Evolutionary conservation across 1,140 invertebrate genomes (phyloP).

Genomic region (Pinna nobilis): DNA sequence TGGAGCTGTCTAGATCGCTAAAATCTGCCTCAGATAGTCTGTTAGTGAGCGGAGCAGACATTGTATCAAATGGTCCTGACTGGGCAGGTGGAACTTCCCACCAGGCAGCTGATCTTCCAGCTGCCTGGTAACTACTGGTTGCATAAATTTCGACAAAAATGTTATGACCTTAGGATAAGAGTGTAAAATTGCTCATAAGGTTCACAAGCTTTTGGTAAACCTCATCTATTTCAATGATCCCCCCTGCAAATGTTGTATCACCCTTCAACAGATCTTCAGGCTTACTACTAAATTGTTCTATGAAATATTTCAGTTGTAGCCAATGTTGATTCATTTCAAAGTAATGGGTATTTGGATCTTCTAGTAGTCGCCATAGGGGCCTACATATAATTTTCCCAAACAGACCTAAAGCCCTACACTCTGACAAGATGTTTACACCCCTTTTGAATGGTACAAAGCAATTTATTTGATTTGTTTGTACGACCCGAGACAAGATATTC

Average conservation of each 20-base stretch:
- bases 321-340: too few relatives aligned
- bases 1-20: neutral
- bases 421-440: too few relatives aligned
- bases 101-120: neutral
- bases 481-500: too few relatives aligned
- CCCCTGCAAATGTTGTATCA: neutral
- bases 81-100: neutral
- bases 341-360: too few relatives aligned
- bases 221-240: neutral
- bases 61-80: neutral
- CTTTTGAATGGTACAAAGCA: too few relatives aligned
- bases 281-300: too few relatives aligned
- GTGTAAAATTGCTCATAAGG: neutral
- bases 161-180: neutral
- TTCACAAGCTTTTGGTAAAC: constrained; percentile 2
- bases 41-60: neutral
- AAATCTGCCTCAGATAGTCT: neutral
- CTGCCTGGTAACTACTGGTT: neutral
- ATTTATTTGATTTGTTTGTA: too few relatives aligned
- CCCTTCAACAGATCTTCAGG: too few relatives aligned
- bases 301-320: too few relatives aligned
- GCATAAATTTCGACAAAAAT: neutral
- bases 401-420: too few relatives aligned
- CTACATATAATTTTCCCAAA: too few relatives aligned
- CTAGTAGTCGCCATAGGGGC: too few relatives aligned